These are phyloP conservation scores for Harpagus bidentatus DNA, from an alignment of 2,113 vertebrate genomes.

Conservation along the genomic window DNA sequence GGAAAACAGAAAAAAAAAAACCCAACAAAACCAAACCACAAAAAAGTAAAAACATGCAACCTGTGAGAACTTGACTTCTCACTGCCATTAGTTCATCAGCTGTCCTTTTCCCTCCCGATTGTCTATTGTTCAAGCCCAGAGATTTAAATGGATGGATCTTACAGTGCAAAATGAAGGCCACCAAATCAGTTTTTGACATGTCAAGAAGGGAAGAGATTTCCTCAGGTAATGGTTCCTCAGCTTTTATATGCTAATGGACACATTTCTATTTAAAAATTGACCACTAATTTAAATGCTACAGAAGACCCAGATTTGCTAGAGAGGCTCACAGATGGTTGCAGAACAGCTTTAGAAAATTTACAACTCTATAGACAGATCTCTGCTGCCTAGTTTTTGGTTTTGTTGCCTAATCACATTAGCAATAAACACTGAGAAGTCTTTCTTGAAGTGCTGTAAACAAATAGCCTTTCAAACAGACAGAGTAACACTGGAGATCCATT, in stretches of 20 bases:
- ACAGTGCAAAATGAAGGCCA: not conserved
- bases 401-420: not conserved
- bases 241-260: not conserved
- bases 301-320: not conserved
- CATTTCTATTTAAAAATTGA: not conserved
- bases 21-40: not conserved
- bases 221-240: not conserved
- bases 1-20: not conserved
- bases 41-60: not conserved
- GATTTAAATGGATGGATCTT: not conserved
- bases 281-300: not conserved
- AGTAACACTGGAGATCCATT: not conserved
- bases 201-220: not conserved
- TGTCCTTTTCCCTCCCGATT: not conserved
- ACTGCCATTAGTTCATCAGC: not conserved
- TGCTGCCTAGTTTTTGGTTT: not conserved
- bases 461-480: not conserved
- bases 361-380: not conserved
- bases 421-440: not conserved
- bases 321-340: not conserved
- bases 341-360: not conserved
- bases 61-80: not conserved
- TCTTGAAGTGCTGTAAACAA: not conserved
- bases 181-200: not conserved
- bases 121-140: not conserved